Evolutionary conservation across 2,797 vertebrate genomes (phyloP), one percentile per base, ranked within the genome.

Genomic region (Mormyrops boulengeri): DNA sequence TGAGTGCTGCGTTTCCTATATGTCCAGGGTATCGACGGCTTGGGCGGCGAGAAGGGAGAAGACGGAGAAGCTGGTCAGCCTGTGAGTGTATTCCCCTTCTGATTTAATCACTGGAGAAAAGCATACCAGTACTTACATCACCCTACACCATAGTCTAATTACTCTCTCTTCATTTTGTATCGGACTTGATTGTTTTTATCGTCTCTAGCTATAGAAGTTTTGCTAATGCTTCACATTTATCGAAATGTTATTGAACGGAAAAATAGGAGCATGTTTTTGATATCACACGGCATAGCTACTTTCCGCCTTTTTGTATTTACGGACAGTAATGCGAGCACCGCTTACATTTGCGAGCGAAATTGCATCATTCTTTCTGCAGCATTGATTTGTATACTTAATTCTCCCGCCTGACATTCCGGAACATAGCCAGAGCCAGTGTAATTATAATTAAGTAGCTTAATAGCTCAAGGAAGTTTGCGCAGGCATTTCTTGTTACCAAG

Each of bases 41-140:
- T 95, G 90, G 3, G 95, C 17, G 99, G 99, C 89, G 98, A 99
- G 90, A 99, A 99, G 91, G 99, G 99, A 93, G 98, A 99, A 90
- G 97, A 99, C 7, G 99, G 99, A 92, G 99, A 99, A n/a, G 90
- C 97, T 9, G 99, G 99, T 66, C 98, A 98, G 89, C 97, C 97
- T 82, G 99, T 99, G 94, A 97, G 97, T 96, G 17, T 80, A 44
- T 44, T 41, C 38, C 38, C 14, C 0, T 44, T 44, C 73, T 41
- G 38, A 41, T 44, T 44, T 44, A 41, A 8, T n/a, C 34, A 41
- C 73, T n/a, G 14, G 17, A 41, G 73, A 80, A 80, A 3, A 19
- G 14, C 17, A 2, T 44, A 44, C 4, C 14, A 8, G 38, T 44
- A 8, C 38, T 41, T 77, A 3, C 1, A 44, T 80, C 73, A 41